phyloP scores from a whole-genome alignment of 2,888 invertebrate genomes.

The Eudasyphora cyanicolor region DNA sequence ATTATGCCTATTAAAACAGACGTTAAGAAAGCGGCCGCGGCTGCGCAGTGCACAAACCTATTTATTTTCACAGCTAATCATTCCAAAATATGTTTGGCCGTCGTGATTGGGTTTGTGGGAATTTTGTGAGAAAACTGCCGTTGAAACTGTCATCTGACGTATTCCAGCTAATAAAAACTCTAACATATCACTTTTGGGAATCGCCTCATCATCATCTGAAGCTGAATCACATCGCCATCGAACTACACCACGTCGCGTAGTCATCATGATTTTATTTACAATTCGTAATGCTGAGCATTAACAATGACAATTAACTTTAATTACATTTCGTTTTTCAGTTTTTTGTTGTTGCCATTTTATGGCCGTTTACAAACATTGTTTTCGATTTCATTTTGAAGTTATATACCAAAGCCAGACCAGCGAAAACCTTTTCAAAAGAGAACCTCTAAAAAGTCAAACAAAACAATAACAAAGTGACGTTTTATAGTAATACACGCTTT shows the following conservation, averaged over 20 bases:
- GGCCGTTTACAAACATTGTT: conserved; percentile 37
- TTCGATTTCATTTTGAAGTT: conserved; percentile 33
- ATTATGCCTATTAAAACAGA: conserved; percentile 1
- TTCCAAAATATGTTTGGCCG: too few species aligned
- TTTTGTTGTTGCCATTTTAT: conserved; percentile 26
- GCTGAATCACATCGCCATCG: background rate
- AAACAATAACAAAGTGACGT: background rate
- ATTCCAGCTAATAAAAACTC: background rate
- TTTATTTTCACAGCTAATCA: background rate
- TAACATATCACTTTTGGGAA: conserved; percentile 9
- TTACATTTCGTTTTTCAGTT: conserved; percentile 44
- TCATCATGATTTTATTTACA: conserved; percentile 23
- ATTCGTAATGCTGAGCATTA: conserved; percentile 9
- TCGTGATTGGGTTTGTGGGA: background rate
- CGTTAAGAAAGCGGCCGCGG: background rate
- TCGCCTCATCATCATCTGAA: background rate
- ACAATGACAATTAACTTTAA: conserved; percentile 58
- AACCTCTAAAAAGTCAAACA: conserved; percentile 22
- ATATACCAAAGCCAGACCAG: background rate
- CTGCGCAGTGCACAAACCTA: background rate
- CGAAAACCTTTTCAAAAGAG: conserved; percentile 8
- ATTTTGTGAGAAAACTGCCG: background rate
- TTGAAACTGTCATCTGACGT: background rate
- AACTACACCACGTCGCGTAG: background rate
- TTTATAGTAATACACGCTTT: background rate